phyloP scores from a whole-genome alignment of 2,113 vertebrate species.

The Rousettus leschenaultii region DNA sequence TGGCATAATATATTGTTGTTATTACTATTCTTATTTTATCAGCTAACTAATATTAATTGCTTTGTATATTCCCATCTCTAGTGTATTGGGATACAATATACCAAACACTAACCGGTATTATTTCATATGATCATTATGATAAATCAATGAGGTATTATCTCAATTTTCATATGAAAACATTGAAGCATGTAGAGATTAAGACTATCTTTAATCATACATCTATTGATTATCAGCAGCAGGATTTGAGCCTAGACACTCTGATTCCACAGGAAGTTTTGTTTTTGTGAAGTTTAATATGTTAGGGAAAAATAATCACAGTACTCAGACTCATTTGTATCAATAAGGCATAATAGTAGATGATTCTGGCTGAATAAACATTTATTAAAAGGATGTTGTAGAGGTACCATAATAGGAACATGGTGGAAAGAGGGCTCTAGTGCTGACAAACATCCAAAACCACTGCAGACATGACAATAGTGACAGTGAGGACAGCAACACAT shows the following conservation, averaged over 20 bases:
- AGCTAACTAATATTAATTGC: neutral
- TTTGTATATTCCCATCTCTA: neutral
- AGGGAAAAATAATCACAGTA: neutral
- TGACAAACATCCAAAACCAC: neutral
- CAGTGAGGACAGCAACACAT: neutral
- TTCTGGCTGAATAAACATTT: neutral
- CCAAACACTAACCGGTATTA: neutral
- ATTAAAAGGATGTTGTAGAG: neutral
- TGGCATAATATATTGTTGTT: neutral
- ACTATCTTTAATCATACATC: neutral
- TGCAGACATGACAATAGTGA: neutral
- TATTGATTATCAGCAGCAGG: neutral
- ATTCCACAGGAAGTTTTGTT: neutral
- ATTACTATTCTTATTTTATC: neutral
- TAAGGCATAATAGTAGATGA: neutral
- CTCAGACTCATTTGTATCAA: neutral
- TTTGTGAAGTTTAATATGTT: neutral
- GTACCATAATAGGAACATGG: neutral
- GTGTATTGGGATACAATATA: too few relatives aligned
- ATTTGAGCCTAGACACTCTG: neutral
- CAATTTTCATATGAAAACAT: neutral
- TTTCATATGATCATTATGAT: neutral
- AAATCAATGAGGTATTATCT: neutral
- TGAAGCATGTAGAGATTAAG: neutral
- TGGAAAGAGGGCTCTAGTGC: neutral